These are phyloP conservation scores for Sebastes fasciatus DNA, from an alignment of 2,113 vertebrate species.

Conservation along the genomic window DNA sequence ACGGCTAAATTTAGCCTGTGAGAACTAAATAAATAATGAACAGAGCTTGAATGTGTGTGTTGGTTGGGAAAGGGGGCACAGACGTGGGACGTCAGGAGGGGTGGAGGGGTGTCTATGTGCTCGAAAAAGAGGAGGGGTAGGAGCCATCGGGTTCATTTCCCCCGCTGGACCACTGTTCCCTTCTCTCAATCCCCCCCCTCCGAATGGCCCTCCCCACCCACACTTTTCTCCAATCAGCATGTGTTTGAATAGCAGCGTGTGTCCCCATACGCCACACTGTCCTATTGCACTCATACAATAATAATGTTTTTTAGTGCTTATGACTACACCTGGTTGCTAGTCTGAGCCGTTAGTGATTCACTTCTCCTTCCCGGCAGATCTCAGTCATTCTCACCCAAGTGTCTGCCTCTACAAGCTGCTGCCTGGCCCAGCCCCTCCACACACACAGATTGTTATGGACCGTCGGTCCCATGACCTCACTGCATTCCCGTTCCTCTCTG, in stretches of 20 bases:
- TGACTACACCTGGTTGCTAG: slow-evolving; percentile 52
- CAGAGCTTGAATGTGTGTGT: slow-evolving; percentile 23
- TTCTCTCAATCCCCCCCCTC: slow-evolving; percentile 53
- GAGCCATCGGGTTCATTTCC: slow-evolving; percentile 73
- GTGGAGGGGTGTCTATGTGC: slow-evolving; percentile 26
- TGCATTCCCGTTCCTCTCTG: slow-evolving; percentile 76
- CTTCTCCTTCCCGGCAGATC: slow-evolving; percentile 67
- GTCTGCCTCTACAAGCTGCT: slow-evolving; percentile 71
- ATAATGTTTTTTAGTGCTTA: slow-evolving; percentile 19
- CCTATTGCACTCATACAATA: not conserved
- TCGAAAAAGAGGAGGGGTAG: slow-evolving; percentile 61
- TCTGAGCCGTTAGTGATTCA: slow-evolving; percentile 69
- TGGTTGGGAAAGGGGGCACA: slow-evolving; percentile 48
- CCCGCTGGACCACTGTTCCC: slow-evolving; percentile 59
- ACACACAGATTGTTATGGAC: slow-evolving; percentile 65
- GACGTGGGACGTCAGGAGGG: slow-evolving; percentile 34
- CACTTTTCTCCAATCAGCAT: slow-evolving; percentile 48
- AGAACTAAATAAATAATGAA: slow-evolving; percentile 84
- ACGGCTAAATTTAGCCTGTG: slow-evolving; percentile 80
- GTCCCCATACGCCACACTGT: not conserved
- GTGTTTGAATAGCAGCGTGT: slow-evolving; percentile 56
- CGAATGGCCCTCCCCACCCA: slow-evolving; percentile 62
- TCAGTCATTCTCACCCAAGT: slow-evolving; percentile 75
- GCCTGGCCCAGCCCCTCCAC: slow-evolving; percentile 56
- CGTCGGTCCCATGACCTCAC: slow-evolving; percentile 80